Base-by-base conservation (phyloP, 2,113 vertebrate species). In the Rhombomys opimus region DNA sequence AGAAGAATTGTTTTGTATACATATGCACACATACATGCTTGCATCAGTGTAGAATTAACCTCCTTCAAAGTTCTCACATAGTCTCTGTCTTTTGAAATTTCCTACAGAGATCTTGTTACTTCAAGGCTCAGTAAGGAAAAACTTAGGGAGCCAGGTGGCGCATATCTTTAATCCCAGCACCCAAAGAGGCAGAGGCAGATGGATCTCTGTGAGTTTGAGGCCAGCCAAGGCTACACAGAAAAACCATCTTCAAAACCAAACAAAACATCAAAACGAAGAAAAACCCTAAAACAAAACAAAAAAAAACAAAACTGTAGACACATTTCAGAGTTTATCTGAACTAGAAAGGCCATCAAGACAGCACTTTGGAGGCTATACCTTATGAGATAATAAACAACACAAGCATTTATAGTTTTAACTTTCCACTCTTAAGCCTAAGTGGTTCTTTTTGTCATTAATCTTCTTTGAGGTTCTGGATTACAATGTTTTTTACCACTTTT, bases 31-130 rank as follows among this genome's bases (percentile, higher is more conserved):
- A 87, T 54, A 52, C 23, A 87, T 54, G 10, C 1, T 63, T 91
- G 11, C 6, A 78, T 90, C 32, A 86, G 20, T 7, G 12, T 72
- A 30, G 22, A 97, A 94, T 76, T 84, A 76, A 54, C 25, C 87
- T 88, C 52, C 81, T 93, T 87, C 59, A 92, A 84, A 72, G 77
- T 65, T 92, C 80, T 88, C 32, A 80, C 27, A 65, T 54, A 65
- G 11, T 22, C 35, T 59, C 8, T 67, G 25, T 87, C 46, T 92
- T 97, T 88, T 87, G 17, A 68, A 65, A 92, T 96, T 97, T 95
- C 76, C 63, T 54, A 32, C 11, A 14, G 22, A 77, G 32, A 85
- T 67, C 13, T 93, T 93, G 63, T 70, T 72, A 85, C 6, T 92
- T 78, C 80, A 2, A n/a, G 13, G 41, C 38, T 77, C 46, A 46